A percentile compares a stretch with the other conserved stretches of the same genome.
Conservation (phyloP, 2,113 vertebrate genomes). For the Gavia stellata region DNA sequence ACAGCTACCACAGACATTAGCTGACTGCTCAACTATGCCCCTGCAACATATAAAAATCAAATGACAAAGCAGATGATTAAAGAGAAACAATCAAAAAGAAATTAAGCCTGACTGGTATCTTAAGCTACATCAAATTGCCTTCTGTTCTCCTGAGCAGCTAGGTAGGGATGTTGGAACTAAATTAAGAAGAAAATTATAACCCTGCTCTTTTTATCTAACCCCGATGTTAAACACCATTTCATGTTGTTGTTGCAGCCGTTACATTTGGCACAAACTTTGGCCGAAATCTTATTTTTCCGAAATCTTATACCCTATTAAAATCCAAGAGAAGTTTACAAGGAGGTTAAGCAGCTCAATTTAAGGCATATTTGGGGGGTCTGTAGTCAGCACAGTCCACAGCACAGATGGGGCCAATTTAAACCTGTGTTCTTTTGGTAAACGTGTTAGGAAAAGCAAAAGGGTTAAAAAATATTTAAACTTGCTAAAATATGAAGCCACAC, state of each 20-base stretch:
- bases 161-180: background rate
- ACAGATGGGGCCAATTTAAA: background rate
- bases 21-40: background rate
- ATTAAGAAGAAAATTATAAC: background rate
- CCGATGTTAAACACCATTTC: rapidly evolving
- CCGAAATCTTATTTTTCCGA: rapidly evolving
- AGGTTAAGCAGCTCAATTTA: background rate
- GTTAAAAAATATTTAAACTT: background rate
- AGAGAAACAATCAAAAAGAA: background rate
- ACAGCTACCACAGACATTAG: background rate
- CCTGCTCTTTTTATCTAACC: background rate
- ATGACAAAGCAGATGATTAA: background rate
- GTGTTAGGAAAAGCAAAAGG: background rate
- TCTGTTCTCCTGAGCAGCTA: background rate
- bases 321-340: background rate
- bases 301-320: background rate
- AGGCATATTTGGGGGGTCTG: background rate
- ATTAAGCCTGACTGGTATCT: background rate
- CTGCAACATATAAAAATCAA: background rate
- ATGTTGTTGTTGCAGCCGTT: background rate
- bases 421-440: background rate
- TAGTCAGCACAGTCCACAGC: background rate
- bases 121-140: background rate
- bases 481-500: background rate
- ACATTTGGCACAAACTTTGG: background rate